Conservation (phyloP, 1,140 invertebrate genomes). For the Paramacrobiotus metropolitanus region DNA sequence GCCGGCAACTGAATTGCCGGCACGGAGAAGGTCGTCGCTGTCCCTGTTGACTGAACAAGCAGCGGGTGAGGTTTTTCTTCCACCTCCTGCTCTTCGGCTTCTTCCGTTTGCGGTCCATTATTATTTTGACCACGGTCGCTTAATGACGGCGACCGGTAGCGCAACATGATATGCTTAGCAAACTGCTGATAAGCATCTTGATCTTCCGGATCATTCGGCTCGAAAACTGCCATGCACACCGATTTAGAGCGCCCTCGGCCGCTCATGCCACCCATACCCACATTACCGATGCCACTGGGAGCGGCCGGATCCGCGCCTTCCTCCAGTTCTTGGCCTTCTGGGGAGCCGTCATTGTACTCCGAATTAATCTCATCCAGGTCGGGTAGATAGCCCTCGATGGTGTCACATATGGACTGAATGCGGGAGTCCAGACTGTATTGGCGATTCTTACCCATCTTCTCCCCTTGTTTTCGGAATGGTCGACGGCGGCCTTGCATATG, state of each 20-base stretch:
- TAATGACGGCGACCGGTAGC: neutral
- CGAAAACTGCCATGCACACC: neutral
- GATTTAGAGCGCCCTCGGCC: neutral
- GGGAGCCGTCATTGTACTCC: neutral
- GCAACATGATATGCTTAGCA: neutral
- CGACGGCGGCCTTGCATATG: slow-evolving; percentile 5
- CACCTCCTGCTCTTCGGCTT: too few species aligned
- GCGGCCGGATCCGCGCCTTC: neutral
- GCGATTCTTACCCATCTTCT: neutral
- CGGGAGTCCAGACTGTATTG: slow-evolving; percentile 2
- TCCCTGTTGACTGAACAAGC: too few species aligned
- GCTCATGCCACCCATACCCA: neutral
- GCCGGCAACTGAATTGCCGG: too few species aligned
- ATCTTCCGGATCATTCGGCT: neutral
- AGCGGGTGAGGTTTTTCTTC: too few species aligned
- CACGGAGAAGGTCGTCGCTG: too few species aligned
- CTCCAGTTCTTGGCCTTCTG: neutral
- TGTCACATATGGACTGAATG: slow-evolving; percentile 1
- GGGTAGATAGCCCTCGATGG: neutral
- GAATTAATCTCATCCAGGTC: slow-evolving; percentile 1
- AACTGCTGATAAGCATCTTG: neutral
- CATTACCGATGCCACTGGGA: neutral
- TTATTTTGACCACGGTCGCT: too few species aligned
- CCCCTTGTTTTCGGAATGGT: neutral
- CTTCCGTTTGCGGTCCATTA: too few species aligned